phyloP scores from a whole-genome alignment of 2,113 vertebrate species.

The Bucco capensis region DNA sequence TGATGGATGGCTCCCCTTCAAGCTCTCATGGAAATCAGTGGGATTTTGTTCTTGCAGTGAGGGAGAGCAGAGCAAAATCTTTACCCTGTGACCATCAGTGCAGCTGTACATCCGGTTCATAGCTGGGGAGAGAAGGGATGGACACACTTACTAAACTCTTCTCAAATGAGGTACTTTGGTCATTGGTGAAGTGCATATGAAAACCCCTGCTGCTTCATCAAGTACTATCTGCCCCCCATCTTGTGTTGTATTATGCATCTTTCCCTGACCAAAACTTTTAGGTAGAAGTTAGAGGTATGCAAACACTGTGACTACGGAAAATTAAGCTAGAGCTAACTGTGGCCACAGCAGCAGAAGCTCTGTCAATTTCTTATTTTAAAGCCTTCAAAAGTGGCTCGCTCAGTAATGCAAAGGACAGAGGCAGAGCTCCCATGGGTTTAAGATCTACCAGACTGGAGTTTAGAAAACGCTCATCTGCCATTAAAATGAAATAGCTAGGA shows the following conservation, averaged over 20 bases:
- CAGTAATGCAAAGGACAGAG: neutral
- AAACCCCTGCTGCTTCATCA: neutral
- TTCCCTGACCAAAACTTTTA: neutral
- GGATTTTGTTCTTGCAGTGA: neutral
- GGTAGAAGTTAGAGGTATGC: neutral
- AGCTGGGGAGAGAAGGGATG: neutral
- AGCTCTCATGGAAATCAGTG: neutral
- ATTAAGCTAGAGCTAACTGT: neutral
- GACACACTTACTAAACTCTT: neutral
- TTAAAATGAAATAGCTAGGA: neutral
- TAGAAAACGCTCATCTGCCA: neutral
- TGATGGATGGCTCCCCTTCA: neutral
- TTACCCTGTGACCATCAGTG: neutral
- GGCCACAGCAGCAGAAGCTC: neutral
- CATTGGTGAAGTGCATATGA: neutral
- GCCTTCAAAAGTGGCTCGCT: neutral
- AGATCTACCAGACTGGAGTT: neutral
- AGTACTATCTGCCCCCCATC: neutral
- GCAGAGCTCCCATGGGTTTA: neutral
- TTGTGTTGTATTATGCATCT: neutral
- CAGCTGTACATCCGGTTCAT: neutral
- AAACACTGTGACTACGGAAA: neutral
- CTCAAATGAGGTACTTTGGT: neutral
- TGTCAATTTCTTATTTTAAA: neutral
- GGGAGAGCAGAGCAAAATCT: neutral